phyloP scores from a whole-genome alignment of 2,888 invertebrate species.

The Lithophane socia region DNA sequence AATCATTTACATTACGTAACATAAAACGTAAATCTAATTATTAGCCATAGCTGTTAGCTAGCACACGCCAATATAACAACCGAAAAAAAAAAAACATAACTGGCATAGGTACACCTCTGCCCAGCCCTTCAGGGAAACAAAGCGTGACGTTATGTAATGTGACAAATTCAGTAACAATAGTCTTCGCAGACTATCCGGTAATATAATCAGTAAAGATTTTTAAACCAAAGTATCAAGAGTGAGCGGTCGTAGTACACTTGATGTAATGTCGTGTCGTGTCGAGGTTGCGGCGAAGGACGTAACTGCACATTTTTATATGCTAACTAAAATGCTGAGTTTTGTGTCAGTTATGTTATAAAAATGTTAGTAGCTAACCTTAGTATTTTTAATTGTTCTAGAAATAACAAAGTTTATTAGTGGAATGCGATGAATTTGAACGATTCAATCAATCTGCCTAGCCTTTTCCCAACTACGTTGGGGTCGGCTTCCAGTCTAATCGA shows the following conservation, averaged over 20 bases:
- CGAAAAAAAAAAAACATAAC: too few species aligned
- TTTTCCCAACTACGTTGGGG: too few species aligned
- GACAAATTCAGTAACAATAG: neutral
- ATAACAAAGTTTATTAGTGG: neutral
- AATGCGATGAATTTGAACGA: neutral
- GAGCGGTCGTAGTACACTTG: slow-evolving; percentile 28
- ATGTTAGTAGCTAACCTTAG: neutral
- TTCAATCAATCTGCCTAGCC: neutral
- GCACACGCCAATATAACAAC: too few species aligned
- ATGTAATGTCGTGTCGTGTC: slow-evolving; percentile 30
- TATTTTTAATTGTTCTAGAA: neutral
- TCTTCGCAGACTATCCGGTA: neutral
- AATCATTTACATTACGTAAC: too few species aligned
- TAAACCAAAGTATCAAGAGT: slow-evolving; percentile 40
- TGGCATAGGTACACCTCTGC: too few species aligned
- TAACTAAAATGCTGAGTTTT: slow-evolving; percentile 22
- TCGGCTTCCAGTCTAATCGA: too few species aligned
- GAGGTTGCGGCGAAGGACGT: slow-evolving; percentile 38
- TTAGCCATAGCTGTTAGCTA: too few species aligned
- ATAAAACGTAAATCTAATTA: too few species aligned
- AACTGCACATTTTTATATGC: slow-evolving; percentile 32
- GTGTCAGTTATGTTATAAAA: neutral
- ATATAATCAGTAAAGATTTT: neutral
- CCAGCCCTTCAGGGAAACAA: too few species aligned
- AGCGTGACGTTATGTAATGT: too few species aligned